These are phyloP conservation scores for Cacatua alba DNA, from an alignment of 2,113 vertebrate genomes.

Conservation along the genomic window DNA sequence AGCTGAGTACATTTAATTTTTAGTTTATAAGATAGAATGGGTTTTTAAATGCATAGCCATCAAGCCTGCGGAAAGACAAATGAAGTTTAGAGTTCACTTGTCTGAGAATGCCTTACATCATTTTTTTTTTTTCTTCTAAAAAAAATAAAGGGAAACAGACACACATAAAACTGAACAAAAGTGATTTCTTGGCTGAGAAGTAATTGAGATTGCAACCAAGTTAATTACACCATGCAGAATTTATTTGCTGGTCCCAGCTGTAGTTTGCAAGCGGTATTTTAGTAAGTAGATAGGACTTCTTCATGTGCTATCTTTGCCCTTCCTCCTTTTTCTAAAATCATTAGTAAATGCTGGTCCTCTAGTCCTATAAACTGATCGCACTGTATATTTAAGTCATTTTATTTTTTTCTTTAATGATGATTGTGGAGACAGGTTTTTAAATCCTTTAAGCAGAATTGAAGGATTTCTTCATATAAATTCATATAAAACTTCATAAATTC, in stretches of 20 bases:
- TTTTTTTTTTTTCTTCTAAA: slow-evolving; percentile 52
- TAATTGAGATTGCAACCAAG: slow-evolving; percentile 82
- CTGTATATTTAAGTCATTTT: slow-evolving; percentile 63
- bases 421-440: slow-evolving; percentile 62
- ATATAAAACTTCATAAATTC: too few relatives aligned
- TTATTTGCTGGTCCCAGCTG: slow-evolving; percentile 77
- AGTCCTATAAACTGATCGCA: slow-evolving; percentile 22
- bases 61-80: slow-evolving; percentile 96
- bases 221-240: slow-evolving; percentile 83
- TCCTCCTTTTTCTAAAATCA: slow-evolving; percentile 37
- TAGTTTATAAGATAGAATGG: slow-evolving; percentile 99
- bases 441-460: slow-evolving; percentile 52
- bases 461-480: too few relatives aligned
- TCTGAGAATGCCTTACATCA: slow-evolving; percentile 86
- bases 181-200: slow-evolving; percentile 79
- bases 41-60: slow-evolving; percentile 97
- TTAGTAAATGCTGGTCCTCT: slow-evolving; percentile 24
- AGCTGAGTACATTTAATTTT: slow-evolving; percentile 99
- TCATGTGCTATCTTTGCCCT: background rate
- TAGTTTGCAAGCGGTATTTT: slow-evolving; percentile 27
- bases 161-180: slow-evolving; percentile 77
- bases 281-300: slow-evolving; percentile 1
- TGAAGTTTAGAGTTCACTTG: slow-evolving; percentile 94
- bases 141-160: slow-evolving; percentile 80
- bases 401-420: slow-evolving; percentile 72